Evolutionary conservation across 2,797 vertebrate species (phyloP).

Genomic region (Bufotes viridis): DNA sequence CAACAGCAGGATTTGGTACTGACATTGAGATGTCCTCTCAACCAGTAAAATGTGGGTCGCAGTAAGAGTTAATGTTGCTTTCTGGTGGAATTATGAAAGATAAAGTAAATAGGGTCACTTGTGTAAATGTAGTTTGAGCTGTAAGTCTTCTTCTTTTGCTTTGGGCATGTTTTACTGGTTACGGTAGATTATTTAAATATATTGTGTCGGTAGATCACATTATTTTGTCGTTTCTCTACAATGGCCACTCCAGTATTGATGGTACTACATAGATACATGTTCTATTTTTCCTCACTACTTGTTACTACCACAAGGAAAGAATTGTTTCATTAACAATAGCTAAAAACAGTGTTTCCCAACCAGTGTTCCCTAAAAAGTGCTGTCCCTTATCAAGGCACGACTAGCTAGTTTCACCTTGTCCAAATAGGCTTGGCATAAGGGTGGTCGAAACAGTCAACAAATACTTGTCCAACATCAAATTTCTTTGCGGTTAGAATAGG

Average conservation of each 20-base stretch:
- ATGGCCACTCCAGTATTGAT: neutral
- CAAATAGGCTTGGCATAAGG: too few relatives aligned
- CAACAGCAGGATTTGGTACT: neutral
- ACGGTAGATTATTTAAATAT: neutral
- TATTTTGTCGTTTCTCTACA: neutral
- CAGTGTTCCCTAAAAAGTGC: too few relatives aligned
- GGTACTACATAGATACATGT: neutral
- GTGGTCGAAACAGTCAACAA: too few relatives aligned
- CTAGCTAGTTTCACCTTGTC: too few relatives aligned
- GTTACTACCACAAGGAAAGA: neutral
- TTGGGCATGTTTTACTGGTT: constrained; percentile 18
- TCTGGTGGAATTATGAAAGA: neutral
- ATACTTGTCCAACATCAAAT: too few relatives aligned
- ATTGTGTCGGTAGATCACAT: neutral
- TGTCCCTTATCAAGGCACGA: too few relatives aligned
- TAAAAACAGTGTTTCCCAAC: neutral
- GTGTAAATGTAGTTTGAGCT: neutral
- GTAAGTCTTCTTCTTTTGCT: neutral
- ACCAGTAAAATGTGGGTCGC: neutral
- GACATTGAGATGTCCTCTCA: neutral
- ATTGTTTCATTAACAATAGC: neutral
- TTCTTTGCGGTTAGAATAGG: too few relatives aligned
- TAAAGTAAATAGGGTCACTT: neutral
- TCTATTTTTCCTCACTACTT: too few relatives aligned
- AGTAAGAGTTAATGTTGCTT: neutral